Evolutionary conservation across 2,113 vertebrate species (phyloP).

Genomic region (Macrotis lagotis): DNA sequence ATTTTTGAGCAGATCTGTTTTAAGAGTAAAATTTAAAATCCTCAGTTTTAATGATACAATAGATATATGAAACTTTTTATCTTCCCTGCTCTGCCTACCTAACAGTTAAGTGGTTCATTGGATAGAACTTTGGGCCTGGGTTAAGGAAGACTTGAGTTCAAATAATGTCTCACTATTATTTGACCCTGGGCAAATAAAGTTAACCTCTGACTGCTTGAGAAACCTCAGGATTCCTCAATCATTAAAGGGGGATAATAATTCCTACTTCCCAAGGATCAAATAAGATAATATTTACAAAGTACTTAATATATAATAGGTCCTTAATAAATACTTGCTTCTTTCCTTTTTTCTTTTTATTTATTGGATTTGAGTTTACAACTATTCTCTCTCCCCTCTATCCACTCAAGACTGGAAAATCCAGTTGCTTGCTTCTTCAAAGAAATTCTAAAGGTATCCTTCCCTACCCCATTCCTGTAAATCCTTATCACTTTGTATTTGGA

Average conservation of each 20-base stretch:
- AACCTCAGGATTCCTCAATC: neutral
- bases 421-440: neutral
- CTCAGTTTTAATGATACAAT: slow-evolving; percentile 29
- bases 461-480: neutral
- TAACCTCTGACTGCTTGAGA: neutral
- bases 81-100: neutral
- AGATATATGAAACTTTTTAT: neutral
- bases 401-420: slow-evolving; percentile 17
- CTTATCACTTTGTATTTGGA: neutral
- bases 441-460: slow-evolving; percentile 15
- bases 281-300: neutral
- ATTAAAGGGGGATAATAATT: neutral
- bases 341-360: neutral
- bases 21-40: slow-evolving; percentile 18
- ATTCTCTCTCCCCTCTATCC: slow-evolving; percentile 16
- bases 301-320: neutral
- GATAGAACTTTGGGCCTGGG: neutral
- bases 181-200: neutral
- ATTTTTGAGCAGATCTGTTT: slow-evolving; percentile 9
- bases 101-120: neutral
- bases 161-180: neutral
- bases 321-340: neutral
- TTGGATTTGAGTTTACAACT: slow-evolving; percentile 24
- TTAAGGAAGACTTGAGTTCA: neutral
- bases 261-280: neutral